Conservation (phyloP, 2,888 invertebrate species). For the Unio delphinus region DNA sequence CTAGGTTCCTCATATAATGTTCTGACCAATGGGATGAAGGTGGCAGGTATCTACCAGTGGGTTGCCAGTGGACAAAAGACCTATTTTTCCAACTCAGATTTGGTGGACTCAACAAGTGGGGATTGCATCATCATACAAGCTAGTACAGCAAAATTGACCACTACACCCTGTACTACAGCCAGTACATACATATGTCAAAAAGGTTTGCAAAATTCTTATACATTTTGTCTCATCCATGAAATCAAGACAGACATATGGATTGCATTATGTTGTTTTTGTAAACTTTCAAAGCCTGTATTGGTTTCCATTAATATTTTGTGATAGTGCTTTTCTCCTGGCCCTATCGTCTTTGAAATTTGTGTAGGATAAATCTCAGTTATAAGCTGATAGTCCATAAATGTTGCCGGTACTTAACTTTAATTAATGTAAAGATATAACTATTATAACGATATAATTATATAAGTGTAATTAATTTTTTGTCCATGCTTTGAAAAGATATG, state of each 20-base stretch:
- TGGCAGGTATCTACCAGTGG: constrained; percentile 17
- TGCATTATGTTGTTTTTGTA: too few species aligned
- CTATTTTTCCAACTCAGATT: constrained; percentile 22
- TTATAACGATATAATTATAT: too few species aligned
- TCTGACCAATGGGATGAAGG: constrained; percentile 9
- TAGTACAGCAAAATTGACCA: constrained; percentile 16
- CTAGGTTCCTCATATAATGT: constrained; percentile 3
- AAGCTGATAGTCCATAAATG: too few species aligned
- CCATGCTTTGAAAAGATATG: too few species aligned
- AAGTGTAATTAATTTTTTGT: too few species aligned
- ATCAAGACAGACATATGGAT: too few species aligned
- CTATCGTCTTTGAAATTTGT: not conserved
- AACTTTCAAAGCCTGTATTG: too few species aligned
- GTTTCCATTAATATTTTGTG: constrained; percentile 4
- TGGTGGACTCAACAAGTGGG: constrained; percentile 21
- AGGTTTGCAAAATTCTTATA: constrained; percentile 20
- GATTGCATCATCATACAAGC: constrained; percentile 35
- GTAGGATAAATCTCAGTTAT: too few species aligned
- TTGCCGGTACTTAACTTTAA: too few species aligned
- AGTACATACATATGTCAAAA: constrained; percentile 34
- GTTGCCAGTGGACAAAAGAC: constrained; percentile 21
- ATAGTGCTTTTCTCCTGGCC: not conserved
- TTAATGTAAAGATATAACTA: too few species aligned
- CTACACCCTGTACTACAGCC: constrained; percentile 18
- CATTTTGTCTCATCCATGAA: not conserved